Evolutionary conservation across 2,888 invertebrate genomes (phyloP).

Genomic region (Agrochola litura): DNA sequence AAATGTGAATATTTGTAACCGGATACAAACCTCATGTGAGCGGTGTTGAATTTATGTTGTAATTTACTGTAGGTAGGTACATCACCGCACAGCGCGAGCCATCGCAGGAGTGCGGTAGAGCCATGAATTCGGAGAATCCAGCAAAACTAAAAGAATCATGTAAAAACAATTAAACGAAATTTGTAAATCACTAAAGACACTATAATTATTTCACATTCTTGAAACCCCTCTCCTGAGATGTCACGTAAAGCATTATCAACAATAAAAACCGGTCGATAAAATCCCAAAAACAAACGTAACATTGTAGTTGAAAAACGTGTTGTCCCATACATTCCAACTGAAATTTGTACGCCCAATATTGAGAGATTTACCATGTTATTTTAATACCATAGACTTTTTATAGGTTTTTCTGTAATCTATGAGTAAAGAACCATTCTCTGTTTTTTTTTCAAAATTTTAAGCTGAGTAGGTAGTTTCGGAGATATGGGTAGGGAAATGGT

Average conservation of each 20-base stretch:
- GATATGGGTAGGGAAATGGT: too few species aligned
- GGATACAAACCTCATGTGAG: not conserved
- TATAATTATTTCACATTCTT: not conserved
- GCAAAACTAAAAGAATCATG: slow-evolving; percentile 1
- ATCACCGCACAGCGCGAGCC: not conserved
- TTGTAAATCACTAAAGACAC: not conserved
- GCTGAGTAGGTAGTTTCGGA: too few species aligned
- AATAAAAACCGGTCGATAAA: too few species aligned
- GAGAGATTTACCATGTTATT: too few species aligned
- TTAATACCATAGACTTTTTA: too few species aligned
- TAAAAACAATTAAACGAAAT: not conserved
- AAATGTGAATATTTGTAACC: not conserved
- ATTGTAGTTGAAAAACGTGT: too few species aligned
- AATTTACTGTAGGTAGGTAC: not conserved
- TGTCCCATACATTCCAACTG: too few species aligned
- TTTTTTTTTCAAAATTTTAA: too few species aligned
- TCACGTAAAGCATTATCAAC: not conserved
- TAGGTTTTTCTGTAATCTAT: too few species aligned
- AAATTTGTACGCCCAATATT: too few species aligned
- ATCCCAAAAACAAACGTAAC: too few species aligned
- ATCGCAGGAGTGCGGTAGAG: not conserved
- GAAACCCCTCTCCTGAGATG: not conserved
- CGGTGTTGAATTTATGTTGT: slow-evolving; percentile 12
- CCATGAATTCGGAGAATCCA: not conserved
- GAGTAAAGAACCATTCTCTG: too few species aligned